A percentile compares a stretch with the other conserved stretches of the same genome.
phyloP scores from a whole-genome alignment of 2,797 vertebrate genomes.

The Enoplosus armatus region DNA sequence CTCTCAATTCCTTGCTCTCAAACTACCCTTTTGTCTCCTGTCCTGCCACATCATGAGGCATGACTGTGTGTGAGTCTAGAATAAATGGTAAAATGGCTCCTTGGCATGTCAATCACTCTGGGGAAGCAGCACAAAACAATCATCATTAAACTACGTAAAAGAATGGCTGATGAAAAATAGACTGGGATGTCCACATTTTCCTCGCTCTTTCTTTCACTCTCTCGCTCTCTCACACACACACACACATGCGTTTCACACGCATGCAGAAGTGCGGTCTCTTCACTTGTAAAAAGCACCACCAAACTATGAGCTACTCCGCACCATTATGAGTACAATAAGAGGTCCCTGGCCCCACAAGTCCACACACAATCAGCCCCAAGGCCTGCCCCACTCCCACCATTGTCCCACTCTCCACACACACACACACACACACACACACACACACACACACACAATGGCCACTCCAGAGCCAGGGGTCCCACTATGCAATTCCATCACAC shows the following conservation, averaged over 20 bases:
- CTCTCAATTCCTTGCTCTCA: conserved; percentile 43
- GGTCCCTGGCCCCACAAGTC: conserved; percentile 81
- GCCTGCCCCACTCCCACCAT: conserved; percentile 80
- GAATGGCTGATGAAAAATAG: conserved; percentile 55
- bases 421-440: conserved; percentile 43
- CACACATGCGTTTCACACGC: conserved; percentile 33
- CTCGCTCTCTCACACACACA: conserved; percentile 13
- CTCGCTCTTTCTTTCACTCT: conserved; percentile 17
- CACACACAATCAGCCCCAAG: conserved; percentile 76
- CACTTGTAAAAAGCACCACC: conserved; percentile 78
- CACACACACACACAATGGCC: conserved; percentile 74
- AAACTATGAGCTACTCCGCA: conserved; percentile 79
- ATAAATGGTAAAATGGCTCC: conserved; percentile 46
- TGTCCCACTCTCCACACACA: conserved; percentile 77
- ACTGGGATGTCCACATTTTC: conserved; percentile 31
- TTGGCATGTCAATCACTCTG: conserved; percentile 45
- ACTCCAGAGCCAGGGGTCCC: conserved; percentile 80
- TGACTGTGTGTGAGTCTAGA: conserved; percentile 25
- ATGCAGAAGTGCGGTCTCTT: conserved; percentile 67
- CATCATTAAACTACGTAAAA: conserved; percentile 49
- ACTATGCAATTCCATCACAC: conserved; percentile 76
- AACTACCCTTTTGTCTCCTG: conserved; percentile 57
- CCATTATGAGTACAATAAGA: conserved; percentile 82
- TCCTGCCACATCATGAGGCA: conserved; percentile 48
- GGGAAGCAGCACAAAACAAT: conserved; percentile 50